Base-by-base conservation (phyloP, 2,888 invertebrate genomes). In the Ophion ventricosus region DNA sequence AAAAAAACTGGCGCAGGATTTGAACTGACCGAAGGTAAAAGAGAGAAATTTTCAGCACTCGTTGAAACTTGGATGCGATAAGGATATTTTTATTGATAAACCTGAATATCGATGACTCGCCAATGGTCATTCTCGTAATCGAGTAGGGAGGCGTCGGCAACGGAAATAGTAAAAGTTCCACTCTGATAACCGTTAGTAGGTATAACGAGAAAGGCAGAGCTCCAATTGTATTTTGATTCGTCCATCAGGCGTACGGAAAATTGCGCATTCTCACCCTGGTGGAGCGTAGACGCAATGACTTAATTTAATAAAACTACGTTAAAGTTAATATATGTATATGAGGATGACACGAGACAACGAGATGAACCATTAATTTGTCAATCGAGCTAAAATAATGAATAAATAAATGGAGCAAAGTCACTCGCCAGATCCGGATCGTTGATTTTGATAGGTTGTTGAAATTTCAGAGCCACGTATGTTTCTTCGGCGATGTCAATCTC, bases 161-260 rank as follows among this genome's bases (percentile, higher is more conserved):
- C 95, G 11, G 94, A 94, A 90, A 96, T 93, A 43, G 94, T 94
- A 90, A 96, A 95, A 64, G 93, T 92, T 83, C 95, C 95, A 3
- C 92, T 89, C 90, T 95, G 95, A 91, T 96, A 96, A 17, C 96
- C 96, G 3, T 94, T 93, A 43, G 92, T 93, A 0, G 96, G 96
- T 25, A 95, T 94, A 17, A 96, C 93, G 88, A 94, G 93, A 92
- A 96, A 96, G 0, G 95, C 95, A 0, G 92, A 90, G 2, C 94
- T 88, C 87, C 92, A 93, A 7, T 89, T 85, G 40, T 89, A 80
- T 26, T 83, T 77, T 0, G 87, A 80, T 25, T 87, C 80, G 87
- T 87, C 88, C 20, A 63, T 77, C 20, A 95, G 88, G 20, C 88
- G 90, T 1, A 95, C 95, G 43, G 89, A 91, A 89, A 95, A 96